Conservation (phyloP, 1,140 invertebrate genomes). For the Zaprionus vittiger region DNA sequence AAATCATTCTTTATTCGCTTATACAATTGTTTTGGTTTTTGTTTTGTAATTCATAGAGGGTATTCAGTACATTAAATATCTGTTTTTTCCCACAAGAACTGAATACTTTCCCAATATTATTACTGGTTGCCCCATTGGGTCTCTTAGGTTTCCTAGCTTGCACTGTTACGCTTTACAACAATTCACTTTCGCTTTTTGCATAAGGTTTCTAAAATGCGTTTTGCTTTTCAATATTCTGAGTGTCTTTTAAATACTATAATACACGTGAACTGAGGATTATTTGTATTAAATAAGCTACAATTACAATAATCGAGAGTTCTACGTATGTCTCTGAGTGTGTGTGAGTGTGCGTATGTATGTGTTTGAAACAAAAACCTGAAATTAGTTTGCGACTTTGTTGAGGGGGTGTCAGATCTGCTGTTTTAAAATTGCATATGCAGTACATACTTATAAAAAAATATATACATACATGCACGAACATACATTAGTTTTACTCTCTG, state of each 20-base stretch:
- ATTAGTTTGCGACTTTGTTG: background rate
- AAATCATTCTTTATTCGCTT: constrained; percentile 6
- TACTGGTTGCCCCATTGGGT: background rate
- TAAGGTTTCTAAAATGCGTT: constrained; percentile 31
- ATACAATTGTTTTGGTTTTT: constrained; percentile 6
- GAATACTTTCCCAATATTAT: background rate
- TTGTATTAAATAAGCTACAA: constrained; percentile 5
- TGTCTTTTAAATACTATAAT: constrained; percentile 3
- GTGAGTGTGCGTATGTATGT: background rate
- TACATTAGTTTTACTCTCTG: constrained; percentile 8
- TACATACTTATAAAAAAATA: constrained; percentile 8
- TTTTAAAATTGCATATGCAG: constrained; percentile 4
- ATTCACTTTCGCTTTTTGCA: constrained; percentile 51
- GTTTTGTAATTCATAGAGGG: constrained; percentile 1
- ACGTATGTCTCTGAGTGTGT: background rate
- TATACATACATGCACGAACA: constrained; percentile 10
- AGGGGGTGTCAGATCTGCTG: background rate
- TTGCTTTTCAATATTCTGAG: constrained; percentile 16
- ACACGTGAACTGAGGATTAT: constrained; percentile 1
- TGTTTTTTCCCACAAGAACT: background rate
- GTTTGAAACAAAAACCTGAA: background rate
- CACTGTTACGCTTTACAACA: constrained; percentile 43
- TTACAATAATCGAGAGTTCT: constrained; percentile 2
- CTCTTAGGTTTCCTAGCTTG: constrained; percentile 53
- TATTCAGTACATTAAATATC: constrained; percentile 5